Percentiles rank a stretch among this genome's conserved stretches.
Conservation (phyloP, 2,113 vertebrate species). For the Ciconia boyciana region DNA sequence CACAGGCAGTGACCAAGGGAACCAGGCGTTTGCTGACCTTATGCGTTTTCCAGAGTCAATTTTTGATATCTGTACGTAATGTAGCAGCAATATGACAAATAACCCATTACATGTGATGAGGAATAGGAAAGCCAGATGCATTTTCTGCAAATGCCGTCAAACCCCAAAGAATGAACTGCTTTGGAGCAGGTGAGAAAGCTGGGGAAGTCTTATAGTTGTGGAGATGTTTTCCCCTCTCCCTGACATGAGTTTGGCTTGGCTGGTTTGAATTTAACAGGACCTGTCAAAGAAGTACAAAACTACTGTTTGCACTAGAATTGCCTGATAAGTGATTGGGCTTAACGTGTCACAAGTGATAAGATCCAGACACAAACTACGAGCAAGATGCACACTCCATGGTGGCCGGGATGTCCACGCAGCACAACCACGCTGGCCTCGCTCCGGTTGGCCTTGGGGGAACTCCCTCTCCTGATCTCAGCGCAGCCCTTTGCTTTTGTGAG, state of each 20-base stretch:
- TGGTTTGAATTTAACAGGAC: background rate
- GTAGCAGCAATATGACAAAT: background rate
- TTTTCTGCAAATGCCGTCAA: background rate
- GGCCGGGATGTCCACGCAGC: background rate
- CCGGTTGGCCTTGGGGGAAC: background rate
- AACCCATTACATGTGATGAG: background rate
- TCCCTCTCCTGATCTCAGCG: background rate
- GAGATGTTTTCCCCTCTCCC: background rate
- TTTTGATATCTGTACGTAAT: background rate
- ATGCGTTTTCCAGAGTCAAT: background rate
- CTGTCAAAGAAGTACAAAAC: background rate
- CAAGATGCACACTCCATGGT: accelerated
- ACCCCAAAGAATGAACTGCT: background rate
- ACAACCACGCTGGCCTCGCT: accelerated
- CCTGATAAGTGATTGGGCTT: background rate
- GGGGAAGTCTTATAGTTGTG: background rate
- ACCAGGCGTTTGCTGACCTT: background rate
- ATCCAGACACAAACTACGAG: accelerated
- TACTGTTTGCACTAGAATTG: background rate
- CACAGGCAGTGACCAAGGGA: background rate
- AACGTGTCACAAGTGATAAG: accelerated
- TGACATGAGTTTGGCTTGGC: background rate
- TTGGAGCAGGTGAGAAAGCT: background rate
- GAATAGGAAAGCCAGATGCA: background rate
- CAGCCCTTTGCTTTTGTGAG: background rate